phyloP scores from a whole-genome alignment of 2,797 vertebrate genomes.

The Triplophysa yarkandensis region DNA sequence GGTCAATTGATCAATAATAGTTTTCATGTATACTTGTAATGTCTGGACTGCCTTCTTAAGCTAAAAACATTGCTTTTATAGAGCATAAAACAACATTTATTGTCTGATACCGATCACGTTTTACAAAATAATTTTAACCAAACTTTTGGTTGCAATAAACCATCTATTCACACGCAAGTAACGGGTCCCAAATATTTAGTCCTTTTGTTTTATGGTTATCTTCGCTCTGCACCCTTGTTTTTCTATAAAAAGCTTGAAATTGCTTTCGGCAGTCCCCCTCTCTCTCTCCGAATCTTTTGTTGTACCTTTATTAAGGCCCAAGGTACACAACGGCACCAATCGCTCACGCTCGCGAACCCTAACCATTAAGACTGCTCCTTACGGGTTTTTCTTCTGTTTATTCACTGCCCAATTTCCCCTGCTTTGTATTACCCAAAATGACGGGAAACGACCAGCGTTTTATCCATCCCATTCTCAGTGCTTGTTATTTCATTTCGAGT shows the following conservation, averaged over 20 bases:
- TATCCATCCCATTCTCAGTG: conserved; percentile 13
- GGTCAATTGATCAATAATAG: too few species aligned
- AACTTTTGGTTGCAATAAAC: neutral
- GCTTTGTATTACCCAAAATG: conserved; percentile 18
- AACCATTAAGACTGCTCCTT: neutral
- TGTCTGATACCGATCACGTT: neutral
- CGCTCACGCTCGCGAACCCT: neutral
- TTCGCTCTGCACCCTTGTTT: conserved; percentile 21
- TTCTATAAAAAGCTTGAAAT: conserved; percentile 24
- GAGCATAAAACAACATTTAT: neutral
- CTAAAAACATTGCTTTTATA: too few species aligned
- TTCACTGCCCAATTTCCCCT: neutral
- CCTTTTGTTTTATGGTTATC: conserved; percentile 15
- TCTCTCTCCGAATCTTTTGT: conserved; percentile 15
- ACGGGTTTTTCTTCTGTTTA: neutral
- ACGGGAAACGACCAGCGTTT: conserved; percentile 18
- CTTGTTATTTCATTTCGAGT: conserved; percentile 28
- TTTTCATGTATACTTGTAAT: too few species aligned
- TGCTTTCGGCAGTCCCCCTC: neutral
- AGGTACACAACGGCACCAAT: conserved; percentile 15
- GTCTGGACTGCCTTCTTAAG: too few species aligned
- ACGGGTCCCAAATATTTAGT: neutral
- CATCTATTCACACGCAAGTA: neutral
- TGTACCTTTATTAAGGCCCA: conserved; percentile 18
- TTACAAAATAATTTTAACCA: too few species aligned